Evolutionary conservation across 2,888 invertebrate species (phyloP), one percentile per base, ranked within the genome.

Genomic region (Liodrosophila aerea): DNA sequence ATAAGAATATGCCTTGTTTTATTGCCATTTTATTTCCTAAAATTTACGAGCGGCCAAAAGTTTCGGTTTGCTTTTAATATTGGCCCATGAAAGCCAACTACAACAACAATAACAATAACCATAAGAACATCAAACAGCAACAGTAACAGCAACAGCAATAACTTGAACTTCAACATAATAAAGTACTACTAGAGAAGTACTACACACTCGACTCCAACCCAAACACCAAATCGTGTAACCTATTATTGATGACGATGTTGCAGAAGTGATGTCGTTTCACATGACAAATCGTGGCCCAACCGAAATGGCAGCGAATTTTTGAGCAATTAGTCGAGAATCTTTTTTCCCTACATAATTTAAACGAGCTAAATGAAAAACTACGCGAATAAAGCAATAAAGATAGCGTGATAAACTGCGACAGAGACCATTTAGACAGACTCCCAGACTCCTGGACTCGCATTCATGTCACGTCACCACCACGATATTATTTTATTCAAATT

Each of bases 1-100:
- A 61, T 60, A 63, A 65, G 74, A 62, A 64, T 76, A 72, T 82
- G 70, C 54, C 75, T 62, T 74, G 78, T 82, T 80, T 80, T 80
- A 80, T 80, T 77, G 85, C 78, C 66, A 73, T 80, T 80, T 80
- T 80, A 80, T 85, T 82, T 85, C 67, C 60, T 57, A 82, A 70
- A 80, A 85, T 80, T 80, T 80, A 80, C 85, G 80, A 82, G 57
- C 83, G 58, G 44, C 72, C 75, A 82, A 77, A 77, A 85, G 66
- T 85, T 82, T 77, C 37, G 50, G 53, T 68, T 60, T 57, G 52
- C 43, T 33, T 64, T 64, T 73, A 64, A 54, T 73, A 61, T 57
- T 13, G 62, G 39, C 41, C 37, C 57, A 52, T 44, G 61, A 56
- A 51, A 45, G 29, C 68, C 65, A 49, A 58, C 51, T 39, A 44